Percentiles rank a stretch among this genome's conserved stretches.
These are phyloP conservation scores for Latrodectus geometricus DNA, from an alignment of 1,140 invertebrate species.

Conservation along the genomic window DNA sequence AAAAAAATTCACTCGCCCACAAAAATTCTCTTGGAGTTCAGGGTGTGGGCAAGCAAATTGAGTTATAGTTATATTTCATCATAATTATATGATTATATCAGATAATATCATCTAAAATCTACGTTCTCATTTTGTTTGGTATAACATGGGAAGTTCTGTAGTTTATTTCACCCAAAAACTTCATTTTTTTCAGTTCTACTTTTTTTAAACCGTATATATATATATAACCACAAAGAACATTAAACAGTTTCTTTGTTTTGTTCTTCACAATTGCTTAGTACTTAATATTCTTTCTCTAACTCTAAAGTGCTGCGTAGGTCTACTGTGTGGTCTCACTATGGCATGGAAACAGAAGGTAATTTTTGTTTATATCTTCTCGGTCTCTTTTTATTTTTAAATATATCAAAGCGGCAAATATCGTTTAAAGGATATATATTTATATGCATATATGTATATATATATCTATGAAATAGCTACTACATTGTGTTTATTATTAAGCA, in stretches of 20 bases:
- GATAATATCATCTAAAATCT: constrained; percentile 59
- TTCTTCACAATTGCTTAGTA: constrained; percentile 59
- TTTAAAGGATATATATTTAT: constrained; percentile 48
- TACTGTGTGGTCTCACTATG: constrained; percentile 61
- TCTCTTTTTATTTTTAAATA: neutral
- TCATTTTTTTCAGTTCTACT: constrained; percentile 28
- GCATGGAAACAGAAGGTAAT: constrained; percentile 59
- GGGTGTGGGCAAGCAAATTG: constrained; percentile 9
- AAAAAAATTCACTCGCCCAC: constrained; percentile 22
- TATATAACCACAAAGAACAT: constrained; percentile 53
- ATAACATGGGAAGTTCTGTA: constrained; percentile 50
- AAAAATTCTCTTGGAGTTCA: constrained; percentile 27
- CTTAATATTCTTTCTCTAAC: constrained; percentile 38
- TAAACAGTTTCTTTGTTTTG: constrained; percentile 56
- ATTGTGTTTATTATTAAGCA: constrained; percentile 52
- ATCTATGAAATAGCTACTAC: constrained; percentile 34
- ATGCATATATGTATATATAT: neutral
- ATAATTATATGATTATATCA: constrained; percentile 53
- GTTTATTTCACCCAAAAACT: constrained; percentile 39
- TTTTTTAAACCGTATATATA: neutral
- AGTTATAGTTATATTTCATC: constrained; percentile 26
- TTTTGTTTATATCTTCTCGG: constrained; percentile 31
- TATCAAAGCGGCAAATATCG: constrained; percentile 44
- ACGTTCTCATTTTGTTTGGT: constrained; percentile 52
- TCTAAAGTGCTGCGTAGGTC: constrained; percentile 55